phyloP scores from a whole-genome alignment of 2,113 vertebrate species.

The Gasterosteus nipponicus region DNA sequence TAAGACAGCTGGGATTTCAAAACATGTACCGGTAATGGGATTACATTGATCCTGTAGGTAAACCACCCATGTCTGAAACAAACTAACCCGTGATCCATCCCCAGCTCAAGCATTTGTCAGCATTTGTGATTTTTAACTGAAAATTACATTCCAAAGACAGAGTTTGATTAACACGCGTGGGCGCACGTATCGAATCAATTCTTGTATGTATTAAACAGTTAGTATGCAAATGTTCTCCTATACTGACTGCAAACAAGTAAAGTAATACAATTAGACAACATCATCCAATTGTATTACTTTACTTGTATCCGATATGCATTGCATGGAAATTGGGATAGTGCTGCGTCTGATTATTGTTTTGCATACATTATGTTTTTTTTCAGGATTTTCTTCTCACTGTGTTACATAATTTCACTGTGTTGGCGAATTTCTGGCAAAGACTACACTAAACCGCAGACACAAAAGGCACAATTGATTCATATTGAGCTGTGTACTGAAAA shows the following conservation, averaged over 20 bases:
- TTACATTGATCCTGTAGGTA: background rate
- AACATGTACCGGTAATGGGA: background rate
- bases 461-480: constrained; percentile 38
- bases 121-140: background rate
- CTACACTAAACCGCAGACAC: constrained; percentile 22
- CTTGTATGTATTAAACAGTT: background rate
- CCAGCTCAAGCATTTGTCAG: background rate
- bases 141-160: background rate
- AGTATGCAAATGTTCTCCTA: background rate
- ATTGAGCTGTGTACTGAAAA: constrained; percentile 23
- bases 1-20: too few species aligned
- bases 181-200: background rate
- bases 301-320: background rate
- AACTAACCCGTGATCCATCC: background rate
- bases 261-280: background rate
- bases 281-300: too few species aligned
- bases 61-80: background rate
- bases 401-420: constrained; percentile 25
- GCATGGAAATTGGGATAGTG: background rate
- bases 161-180: background rate
- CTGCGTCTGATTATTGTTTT: background rate
- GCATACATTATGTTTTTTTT: background rate
- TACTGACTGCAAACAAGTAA: background rate
- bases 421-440: constrained; percentile 19
- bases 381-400: background rate